These are phyloP conservation scores for Neoitamus cyanurus DNA, from an alignment of 2,888 invertebrate genomes.

Conservation along the genomic window DNA sequence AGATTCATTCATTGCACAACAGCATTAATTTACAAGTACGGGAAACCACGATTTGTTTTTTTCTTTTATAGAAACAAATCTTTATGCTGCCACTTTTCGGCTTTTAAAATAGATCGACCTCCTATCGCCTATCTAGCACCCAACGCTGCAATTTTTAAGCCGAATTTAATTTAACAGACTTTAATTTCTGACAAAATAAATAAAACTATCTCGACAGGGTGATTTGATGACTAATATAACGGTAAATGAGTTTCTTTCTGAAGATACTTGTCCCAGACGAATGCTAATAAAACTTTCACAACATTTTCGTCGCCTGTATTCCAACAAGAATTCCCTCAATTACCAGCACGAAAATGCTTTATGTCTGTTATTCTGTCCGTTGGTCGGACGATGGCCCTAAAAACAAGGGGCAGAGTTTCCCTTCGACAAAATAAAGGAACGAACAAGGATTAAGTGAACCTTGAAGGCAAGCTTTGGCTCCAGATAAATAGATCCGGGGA, in stretches of 20 bases:
- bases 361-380: not conserved
- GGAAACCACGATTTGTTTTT: no score
- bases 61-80: no score
- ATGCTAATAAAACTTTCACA: not conserved
- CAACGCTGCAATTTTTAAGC: no score
- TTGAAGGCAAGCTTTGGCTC: not conserved
- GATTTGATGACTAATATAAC: not conserved
- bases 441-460: not conserved
- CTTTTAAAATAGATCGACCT: no score
- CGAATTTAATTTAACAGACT: no score
- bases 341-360: not conserved
- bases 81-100: no score
- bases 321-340: not conserved
- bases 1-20: no score
- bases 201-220: no score
- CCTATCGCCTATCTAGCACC: no score
- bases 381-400: not conserved
- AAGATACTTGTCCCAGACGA: not conserved
- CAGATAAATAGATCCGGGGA: not conserved
- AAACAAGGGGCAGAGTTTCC: not conserved
- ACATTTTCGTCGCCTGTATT: not conserved
- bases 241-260: not conserved
- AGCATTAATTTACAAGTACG: no score
- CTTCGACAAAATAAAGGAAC: not conserved
- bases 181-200: no score